These are phyloP conservation scores for Procavia capensis DNA, from an alignment of 2,113 vertebrate species.

Conservation along the genomic window DNA sequence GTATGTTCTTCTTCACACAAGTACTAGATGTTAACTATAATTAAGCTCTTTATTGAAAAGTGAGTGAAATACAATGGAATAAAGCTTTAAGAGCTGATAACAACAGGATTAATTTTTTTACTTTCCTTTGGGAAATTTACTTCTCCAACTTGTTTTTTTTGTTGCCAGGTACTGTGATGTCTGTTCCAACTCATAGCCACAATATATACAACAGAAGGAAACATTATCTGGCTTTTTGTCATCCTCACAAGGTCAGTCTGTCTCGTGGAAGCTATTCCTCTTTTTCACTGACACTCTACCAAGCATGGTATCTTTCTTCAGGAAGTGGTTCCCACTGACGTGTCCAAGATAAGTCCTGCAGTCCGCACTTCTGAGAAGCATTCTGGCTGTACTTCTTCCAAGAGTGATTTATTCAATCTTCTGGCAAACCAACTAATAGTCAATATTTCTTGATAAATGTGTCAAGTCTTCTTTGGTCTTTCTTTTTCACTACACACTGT, in stretches of 20 bases:
- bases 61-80: background rate
- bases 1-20: background rate
- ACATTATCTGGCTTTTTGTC: fast-evolving
- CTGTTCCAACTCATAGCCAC: too few relatives aligned
- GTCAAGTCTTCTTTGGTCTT: background rate
- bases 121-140: background rate
- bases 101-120: background rate
- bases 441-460: too few relatives aligned
- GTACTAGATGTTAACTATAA: background rate
- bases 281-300: background rate
- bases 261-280: background rate
- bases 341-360: background rate
- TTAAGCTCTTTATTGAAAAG: background rate
- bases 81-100: background rate
- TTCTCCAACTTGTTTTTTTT: background rate
- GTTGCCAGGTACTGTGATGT: too few relatives aligned
- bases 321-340: background rate
- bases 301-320: background rate
- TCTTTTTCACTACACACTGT: background rate
- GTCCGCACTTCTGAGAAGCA: background rate
- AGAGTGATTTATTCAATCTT: too few relatives aligned
- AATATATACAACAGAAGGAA: background rate
- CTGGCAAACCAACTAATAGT: too few relatives aligned
- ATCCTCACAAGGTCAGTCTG: background rate
- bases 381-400: background rate